A percentile compares a stretch with the other conserved stretches of the same genome.
These are phyloP conservation scores for Tachina grossa DNA, from an alignment of 2,888 invertebrate species.

Conservation along the genomic window DNA sequence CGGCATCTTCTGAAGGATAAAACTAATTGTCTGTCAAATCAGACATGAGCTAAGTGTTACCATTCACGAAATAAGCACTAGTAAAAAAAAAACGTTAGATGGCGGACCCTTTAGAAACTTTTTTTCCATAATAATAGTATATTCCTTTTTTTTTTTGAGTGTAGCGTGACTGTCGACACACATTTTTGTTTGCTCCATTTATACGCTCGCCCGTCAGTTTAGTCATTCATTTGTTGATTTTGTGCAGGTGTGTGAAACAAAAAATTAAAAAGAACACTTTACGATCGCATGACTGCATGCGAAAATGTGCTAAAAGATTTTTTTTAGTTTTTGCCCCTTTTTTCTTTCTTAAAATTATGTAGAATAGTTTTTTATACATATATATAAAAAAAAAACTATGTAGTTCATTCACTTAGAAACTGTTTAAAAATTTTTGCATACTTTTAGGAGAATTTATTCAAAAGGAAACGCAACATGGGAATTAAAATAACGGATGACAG, in stretches of 20 bases:
- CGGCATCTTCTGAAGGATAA: too few species aligned
- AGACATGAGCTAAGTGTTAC: too few species aligned
- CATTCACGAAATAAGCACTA: too few species aligned
- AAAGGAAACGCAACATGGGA: not conserved
- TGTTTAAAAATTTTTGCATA: conserved; percentile 11
- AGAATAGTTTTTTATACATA: too few species aligned
- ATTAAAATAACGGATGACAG: too few species aligned
- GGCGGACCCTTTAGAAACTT: too few species aligned
- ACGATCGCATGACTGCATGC: conserved; percentile 53
- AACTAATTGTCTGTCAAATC: too few species aligned
- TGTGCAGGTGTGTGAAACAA: conserved; percentile 16
- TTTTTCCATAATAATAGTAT: too few species aligned
- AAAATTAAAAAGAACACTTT: not conserved
- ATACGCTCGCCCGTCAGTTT: not conserved
- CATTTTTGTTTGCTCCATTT: conserved; percentile 25
- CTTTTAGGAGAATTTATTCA: conserved; percentile 21
- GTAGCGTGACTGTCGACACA: conserved; percentile 54
- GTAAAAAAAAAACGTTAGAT: too few species aligned
- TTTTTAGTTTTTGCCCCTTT: conserved; percentile 28
- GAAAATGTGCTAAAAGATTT: conserved; percentile 44
- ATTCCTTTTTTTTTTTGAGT: too few species aligned
- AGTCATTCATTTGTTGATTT: conserved; percentile 27
- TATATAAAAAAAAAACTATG: not conserved
- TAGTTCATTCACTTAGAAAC: not conserved
- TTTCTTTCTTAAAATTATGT: not conserved